Evolutionary conservation across 2,797 vertebrate species (phyloP), one percentile per base, ranked within the genome.

Genomic region (Crocidura indochinensis): DNA sequence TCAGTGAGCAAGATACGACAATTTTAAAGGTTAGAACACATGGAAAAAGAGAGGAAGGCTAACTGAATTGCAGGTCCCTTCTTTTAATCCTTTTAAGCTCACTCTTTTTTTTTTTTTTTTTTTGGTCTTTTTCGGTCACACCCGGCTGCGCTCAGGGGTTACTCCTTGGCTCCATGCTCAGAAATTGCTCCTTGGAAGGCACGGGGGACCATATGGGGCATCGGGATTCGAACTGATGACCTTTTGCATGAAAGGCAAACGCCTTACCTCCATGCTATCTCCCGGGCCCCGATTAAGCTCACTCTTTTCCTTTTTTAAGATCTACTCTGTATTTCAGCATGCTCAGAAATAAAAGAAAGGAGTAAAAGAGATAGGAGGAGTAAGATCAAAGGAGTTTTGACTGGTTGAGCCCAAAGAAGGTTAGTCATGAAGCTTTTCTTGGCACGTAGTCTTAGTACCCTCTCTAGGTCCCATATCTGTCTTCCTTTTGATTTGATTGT

Each of bases 11-110:
- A 94, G 74, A 74, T 8, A 60, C 90, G 24, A 68, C 0, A 49
- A 26, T 88, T 95, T 93, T 93, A 44, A 84, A 72, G 93, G n/a
- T 24, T 83, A 46, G 49, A 84, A 87, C 31, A 81, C 38, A 69
- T 65, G 24, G 38, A 0, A 67, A 53, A 6, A n/a, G 53, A 29
- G 11, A 64, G 22, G 90, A 86, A 17, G 1, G 22, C 15, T 51
- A 60, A 22, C 46, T 11, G 3, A 8, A 8, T 10, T 27, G 19
- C 67, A 24, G 14, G 31, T 22, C 29, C 20, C 31, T 11, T 56
- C 11, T 5, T 26, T n/a, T n/a, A 53, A 49, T 3, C 14, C n/a
- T n/a, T 51, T n/a, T 17, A 27, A 24, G 65, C 73, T 6, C 10
- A 38, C 22, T 20, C 2, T 38, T 11, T 2, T 12, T 10, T 47